Percentiles rank a stretch among this genome's conserved stretches.
These are phyloP conservation scores for Lateolabrax maculatus DNA, from an alignment of 2,797 vertebrate species.

Conservation along the genomic window DNA sequence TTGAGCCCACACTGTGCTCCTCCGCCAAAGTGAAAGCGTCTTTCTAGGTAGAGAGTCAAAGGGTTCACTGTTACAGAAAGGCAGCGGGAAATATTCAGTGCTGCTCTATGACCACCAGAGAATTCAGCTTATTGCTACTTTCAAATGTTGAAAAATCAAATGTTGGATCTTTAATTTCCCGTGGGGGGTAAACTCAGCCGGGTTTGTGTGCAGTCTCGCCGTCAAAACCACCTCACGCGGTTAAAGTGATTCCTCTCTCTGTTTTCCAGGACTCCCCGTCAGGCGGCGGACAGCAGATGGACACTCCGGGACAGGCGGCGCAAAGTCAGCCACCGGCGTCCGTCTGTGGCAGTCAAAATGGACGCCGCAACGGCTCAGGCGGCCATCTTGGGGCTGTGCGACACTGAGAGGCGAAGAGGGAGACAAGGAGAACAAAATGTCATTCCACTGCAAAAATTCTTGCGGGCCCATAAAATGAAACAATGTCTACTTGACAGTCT, in stretches of 20 bases:
- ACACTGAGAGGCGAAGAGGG: not conserved
- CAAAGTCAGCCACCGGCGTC: constrained; percentile 19
- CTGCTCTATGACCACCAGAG: not conserved
- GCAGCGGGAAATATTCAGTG: not conserved
- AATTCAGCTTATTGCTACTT: not conserved
- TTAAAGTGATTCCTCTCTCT: constrained; percentile 25
- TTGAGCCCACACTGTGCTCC: constrained; percentile 49
- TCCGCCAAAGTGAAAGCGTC: constrained; percentile 28
- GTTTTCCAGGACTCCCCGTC: constrained; percentile 52
- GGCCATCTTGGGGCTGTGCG: constrained; percentile 38
- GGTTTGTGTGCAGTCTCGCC: not conserved
- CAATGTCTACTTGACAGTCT: too few species aligned
- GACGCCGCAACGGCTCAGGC: not conserved
- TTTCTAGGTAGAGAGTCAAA: constrained; percentile 22
- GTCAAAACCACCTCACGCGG: not conserved
- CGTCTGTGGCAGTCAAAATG: constrained; percentile 39
- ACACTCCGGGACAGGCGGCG: not conserved
- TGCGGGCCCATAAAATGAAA: not conserved
- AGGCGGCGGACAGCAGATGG: constrained; percentile 10
- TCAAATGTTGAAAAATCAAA: constrained; percentile 1
- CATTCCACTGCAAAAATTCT: too few species aligned
- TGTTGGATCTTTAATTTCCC: constrained; percentile 18
- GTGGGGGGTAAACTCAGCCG: not conserved
- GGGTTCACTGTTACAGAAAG: constrained; percentile 1
- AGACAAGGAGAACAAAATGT: not conserved